Conservation (phyloP, 92 coral and sea anemone species). For the Epizoanthus illoricatus region DNA sequence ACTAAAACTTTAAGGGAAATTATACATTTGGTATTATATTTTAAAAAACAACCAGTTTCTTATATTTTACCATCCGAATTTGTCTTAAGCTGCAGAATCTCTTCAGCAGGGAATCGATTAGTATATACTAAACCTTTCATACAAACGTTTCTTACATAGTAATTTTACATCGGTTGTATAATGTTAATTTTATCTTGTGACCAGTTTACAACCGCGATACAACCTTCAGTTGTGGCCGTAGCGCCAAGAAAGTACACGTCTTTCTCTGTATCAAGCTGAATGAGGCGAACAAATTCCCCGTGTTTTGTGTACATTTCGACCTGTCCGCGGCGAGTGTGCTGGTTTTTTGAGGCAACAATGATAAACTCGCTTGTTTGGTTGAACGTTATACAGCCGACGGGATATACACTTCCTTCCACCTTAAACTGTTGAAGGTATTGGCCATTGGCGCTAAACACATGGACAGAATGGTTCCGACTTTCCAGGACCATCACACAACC, state of each 20-base stretch:
- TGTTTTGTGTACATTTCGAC: constrained; percentile 33
- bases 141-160: no score
- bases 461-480: constrained; percentile 23
- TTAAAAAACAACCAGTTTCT: no score
- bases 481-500: constrained; percentile 40
- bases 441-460: constrained; percentile 34
- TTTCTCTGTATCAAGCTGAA: constrained; percentile 33
- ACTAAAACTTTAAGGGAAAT: no score
- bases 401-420: constrained; percentile 1
- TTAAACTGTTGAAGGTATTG: constrained; percentile 26
- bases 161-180: constrained; percentile 26
- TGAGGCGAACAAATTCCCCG: constrained; percentile 39
- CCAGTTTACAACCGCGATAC: constrained; percentile 38
- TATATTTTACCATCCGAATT: no score
- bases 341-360: constrained; percentile 22
- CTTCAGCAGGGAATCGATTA: no score
- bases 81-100: no score
- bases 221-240: constrained; percentile 23
- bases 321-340: constrained; percentile 22
- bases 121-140: no score
- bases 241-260: constrained; percentile 38
- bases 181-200: constrained; percentile 34
- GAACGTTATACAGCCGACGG: constrained; percentile 27
- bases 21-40: no score
- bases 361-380: background rate